Base-by-base conservation (phyloP, 2,888 invertebrate genomes). In the Leptarthrus brevirostris region DNA sequence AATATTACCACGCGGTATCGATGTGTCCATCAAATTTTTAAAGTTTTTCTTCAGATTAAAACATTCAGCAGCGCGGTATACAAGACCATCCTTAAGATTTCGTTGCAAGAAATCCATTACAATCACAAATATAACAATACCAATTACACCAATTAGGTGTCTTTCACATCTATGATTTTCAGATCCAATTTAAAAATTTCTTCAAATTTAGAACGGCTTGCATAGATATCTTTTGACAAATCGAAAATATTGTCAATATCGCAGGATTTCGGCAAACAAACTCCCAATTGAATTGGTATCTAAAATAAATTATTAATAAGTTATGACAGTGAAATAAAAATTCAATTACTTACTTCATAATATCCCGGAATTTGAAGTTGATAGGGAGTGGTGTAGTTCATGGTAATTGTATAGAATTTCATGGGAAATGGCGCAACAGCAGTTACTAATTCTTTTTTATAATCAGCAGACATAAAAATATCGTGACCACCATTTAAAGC, bases 381-480 rank as follows among this genome's bases (percentile, higher is more conserved):
- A 2, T n/a, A 12, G 1, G 24, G 10, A 8, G 64, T 66, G 1
- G 44, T 14, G 16, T 47, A 66, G 24, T 47, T 66, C 1, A 47
- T 47, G 24, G 22, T 47, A n/a, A 47, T n/a, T 14, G 26, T 66
- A 24, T 16, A 44, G 14, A 47, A 66, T 22, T 66, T 66, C 64
- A 66, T 47, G 1, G 30, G 4, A 16, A 66, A 47, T 14, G 64
- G 64, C 10, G 64, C 47, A n/a, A 16, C 10, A 1, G 64, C 64
- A 5, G 20, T 47, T 3, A 16, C 10, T 24, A 66, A 12, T 47
- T 44, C 24, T 1, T 5, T 24, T 12, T n/a, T 47, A 24, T 66
- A 47, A 2, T 4, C 3, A 12, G 44, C 0, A 2, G 24, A 34
- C 47, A 66, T 26, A n/a, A 3, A n/a, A n/a, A 24, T 20, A 3